Evolutionary conservation across 2,888 invertebrate species (phyloP), one percentile per base, ranked within the genome.

Genomic region (Ochropleura plecta): DNA sequence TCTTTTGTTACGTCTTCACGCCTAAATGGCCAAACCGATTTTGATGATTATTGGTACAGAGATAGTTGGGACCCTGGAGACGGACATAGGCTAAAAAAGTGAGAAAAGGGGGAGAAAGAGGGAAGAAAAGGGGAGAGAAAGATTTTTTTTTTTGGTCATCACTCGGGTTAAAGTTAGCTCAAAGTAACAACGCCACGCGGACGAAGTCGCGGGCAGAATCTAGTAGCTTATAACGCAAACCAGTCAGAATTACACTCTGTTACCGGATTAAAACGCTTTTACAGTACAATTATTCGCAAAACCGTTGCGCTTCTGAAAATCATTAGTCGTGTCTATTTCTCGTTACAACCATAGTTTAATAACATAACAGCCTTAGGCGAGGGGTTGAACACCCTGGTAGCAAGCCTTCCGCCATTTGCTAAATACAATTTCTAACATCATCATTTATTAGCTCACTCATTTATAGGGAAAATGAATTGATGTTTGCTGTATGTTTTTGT

Each of bases 341-440:
- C 49, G 20, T 66, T 60, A 66, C 53, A 44, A 78, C 60, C 20
- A 53, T 53, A 70, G 70, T 78, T 71, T 40, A 46, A 49, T 65
- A 78, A 60, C 79, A 71, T 7, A 71, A 72, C 65, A 62, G 62
- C 79, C 62, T 40, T 1, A 3, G 62, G 78, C 72, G 53, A 20
- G 14, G 60, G 51, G 20, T 57, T 10, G 30, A 7, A 3, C 1
- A 30, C 30, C 30, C 42, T 78, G 60, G 12, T 20, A 66, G n/a
- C 65, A 62, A 65, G 9, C 60, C 60, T 46, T 46, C 72, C 40
- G 44, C 44, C 65, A 20, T 78, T 79, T 57, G 18, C 72, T 49
- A 46, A 66, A 62, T 72, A 62, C 55, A 72, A 66, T 72, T 70
- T 78, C n/a, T 55, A 53, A 51, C 18, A 55, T 18, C 18, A 62